Evolutionary conservation across 2,888 invertebrate species (phyloP), one percentile per base, ranked within the genome.

Genomic region (Himalopsyche tibetana): DNA sequence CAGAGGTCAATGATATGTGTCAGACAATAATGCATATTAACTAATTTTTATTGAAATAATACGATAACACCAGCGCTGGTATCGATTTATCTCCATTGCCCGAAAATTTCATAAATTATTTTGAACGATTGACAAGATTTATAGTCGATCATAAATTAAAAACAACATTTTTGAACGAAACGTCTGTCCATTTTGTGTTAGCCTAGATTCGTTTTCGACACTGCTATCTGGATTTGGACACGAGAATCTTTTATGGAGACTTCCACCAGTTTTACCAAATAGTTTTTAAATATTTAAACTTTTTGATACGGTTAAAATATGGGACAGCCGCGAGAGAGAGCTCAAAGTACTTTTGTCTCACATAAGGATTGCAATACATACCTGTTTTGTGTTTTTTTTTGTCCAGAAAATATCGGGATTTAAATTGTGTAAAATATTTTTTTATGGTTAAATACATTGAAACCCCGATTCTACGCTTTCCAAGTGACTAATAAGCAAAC

Each of bases 21-120:
- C 63, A 28, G 19, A 51, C 15, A 51, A 63, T 5, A 28, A 63
- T 63, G 63, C 63, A 63, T 28, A 63, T 63, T 63, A 19, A 63
- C 63, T 63, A 63, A 63, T 63, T 63, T 19, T 63, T 63, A 63
- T 63, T 63, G 63, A 63, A 63, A 63, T 63, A 63, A 19, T 63
- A 0, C 28, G 63, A 63, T 63, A 63, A 28, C 63, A 63, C 63
- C 28, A 63, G 19, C 51, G 15, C 51, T 51, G 51, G 51, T 15
- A 51, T 51, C 51, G 51, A 51, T 51, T 51, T 51, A 51, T 51
- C 51, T 51, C 51, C 51, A 51, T 51, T 51, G 51, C 51, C 15
- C 12, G 51, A 51, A 51, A 51, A 51, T 15, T 15, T 51, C 51
- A 51, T 51, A 51, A 51, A 63, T 63, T 63, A 19, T n/a, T 19